phyloP scores from a whole-genome alignment of 2,797 vertebrate species.

The Lithobates sylvaticus region DNA sequence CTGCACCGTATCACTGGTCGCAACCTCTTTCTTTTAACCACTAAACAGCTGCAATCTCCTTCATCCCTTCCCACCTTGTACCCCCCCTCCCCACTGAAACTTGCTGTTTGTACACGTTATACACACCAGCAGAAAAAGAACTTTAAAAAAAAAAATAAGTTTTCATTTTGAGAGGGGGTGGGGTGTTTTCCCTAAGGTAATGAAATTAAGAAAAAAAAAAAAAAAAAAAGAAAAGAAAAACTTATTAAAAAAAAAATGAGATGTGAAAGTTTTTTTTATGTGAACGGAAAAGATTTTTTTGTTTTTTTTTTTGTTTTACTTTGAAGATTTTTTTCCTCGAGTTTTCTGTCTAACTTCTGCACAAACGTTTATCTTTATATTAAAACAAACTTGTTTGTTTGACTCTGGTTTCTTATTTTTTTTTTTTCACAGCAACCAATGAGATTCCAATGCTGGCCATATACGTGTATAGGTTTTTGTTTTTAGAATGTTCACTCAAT shows the following conservation, averaged over 20 bases:
- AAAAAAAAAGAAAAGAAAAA: slow-evolving; percentile 5
- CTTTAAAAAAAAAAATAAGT: slow-evolving; percentile 29
- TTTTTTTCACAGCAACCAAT: too few species aligned
- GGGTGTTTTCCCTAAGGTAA: slow-evolving; percentile 36
- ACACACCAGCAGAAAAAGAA: slow-evolving; percentile 56
- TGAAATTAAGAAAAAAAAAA: slow-evolving; percentile 3
- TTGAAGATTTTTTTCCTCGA: slow-evolving; percentile 55
- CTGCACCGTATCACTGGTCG: slow-evolving; percentile 37
- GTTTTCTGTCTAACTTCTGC: slow-evolving; percentile 61
- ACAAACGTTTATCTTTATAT: slow-evolving; percentile 63
- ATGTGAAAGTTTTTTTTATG: slow-evolving; percentile 55
- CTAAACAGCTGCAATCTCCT: slow-evolving; percentile 48
- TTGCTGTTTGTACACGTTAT: slow-evolving; percentile 50
- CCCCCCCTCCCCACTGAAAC: slow-evolving; percentile 7
- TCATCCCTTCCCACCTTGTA: slow-evolving; percentile 15
- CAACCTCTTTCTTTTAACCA: slow-evolving; percentile 51
- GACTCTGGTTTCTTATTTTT: slow-evolving; percentile 3
- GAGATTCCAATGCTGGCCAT: too few species aligned
- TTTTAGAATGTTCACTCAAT: too few species aligned
- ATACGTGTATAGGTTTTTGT: too few species aligned
- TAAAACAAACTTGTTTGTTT: slow-evolving; percentile 62
- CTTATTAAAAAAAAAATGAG: slow-evolving; percentile 27
- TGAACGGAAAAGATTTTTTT: slow-evolving; percentile 44
- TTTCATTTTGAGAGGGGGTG: slow-evolving; percentile 44
- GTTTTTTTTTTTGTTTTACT: slow-evolving; percentile 56